These are phyloP conservation scores for Coracopsis vasa DNA, from an alignment of 2,113 vertebrate species.

Conservation along the genomic window DNA sequence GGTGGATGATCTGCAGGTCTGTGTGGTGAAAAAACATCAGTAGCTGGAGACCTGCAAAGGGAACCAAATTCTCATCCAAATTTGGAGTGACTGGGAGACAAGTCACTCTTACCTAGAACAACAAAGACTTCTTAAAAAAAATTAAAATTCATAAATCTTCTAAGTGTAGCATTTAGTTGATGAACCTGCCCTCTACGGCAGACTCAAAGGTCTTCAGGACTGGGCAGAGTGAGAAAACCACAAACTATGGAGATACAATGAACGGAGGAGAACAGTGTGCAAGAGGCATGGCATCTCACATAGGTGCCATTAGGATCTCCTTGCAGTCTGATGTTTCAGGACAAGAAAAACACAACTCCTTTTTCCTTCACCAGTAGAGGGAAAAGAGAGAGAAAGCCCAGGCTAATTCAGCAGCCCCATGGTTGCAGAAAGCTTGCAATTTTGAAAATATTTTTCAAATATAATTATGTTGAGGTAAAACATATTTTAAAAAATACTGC, in stretches of 20 bases:
- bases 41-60: not conserved
- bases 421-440: not conserved
- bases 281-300: fast-evolving
- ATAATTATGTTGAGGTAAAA: constrained; percentile 64
- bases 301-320: not conserved
- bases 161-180: fast-evolving
- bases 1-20: not conserved
- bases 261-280: not conserved
- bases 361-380: not conserved
- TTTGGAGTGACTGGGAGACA: not conserved
- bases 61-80: not conserved
- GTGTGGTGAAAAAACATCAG: not conserved
- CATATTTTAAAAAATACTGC: constrained; percentile 60
- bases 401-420: not conserved
- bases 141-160: not conserved
- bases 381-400: not conserved
- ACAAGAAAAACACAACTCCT: not conserved
- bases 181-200: not conserved
- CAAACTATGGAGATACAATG: not conserved
- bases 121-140: not conserved
- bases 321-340: not conserved
- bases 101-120: not conserved
- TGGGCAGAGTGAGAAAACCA: not conserved
- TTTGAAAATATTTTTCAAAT: constrained; percentile 62
- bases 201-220: not conserved